phyloP scores from a whole-genome alignment of 2,888 invertebrate species.

The Diploptera punctata region DNA sequence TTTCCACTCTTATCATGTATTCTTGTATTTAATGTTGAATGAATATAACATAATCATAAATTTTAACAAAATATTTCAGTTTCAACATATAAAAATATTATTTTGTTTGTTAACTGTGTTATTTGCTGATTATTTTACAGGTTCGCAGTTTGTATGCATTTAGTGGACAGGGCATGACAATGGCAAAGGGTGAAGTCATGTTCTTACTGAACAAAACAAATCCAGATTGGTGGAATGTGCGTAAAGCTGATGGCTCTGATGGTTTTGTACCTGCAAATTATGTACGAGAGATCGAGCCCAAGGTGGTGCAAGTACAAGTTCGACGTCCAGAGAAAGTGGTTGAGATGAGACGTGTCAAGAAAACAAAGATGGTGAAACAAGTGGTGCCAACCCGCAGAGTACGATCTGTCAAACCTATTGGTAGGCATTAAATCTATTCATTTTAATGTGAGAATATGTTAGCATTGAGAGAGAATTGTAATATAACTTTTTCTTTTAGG shows the following conservation, averaged over 20 bases:
- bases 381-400: constrained; percentile 76
- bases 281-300: constrained; percentile 89
- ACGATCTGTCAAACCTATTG: constrained; percentile 17
- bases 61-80: too few relatives aligned
- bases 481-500: constrained; percentile 21
- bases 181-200: constrained; percentile 92
- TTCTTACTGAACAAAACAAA: constrained; percentile 94
- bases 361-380: constrained; percentile 86
- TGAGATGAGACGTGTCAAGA: constrained; percentile 85
- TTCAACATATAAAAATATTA: too few relatives aligned
- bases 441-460: background rate
- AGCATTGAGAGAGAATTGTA: background rate
- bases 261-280: constrained; percentile 99
- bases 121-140: too few relatives aligned
- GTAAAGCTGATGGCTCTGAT: constrained; percentile 88
- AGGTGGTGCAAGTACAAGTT: constrained; percentile 77
- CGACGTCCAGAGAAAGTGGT: constrained; percentile 85
- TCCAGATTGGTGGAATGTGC: constrained; percentile 99
- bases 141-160: constrained; percentile 81
- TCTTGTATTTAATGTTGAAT: too few relatives aligned
- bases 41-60: too few relatives aligned
- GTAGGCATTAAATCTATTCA: background rate
- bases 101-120: too few relatives aligned
- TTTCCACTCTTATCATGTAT: too few relatives aligned
- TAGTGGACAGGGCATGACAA: constrained; percentile 89